Conservation (phyloP, 92 coral and sea anemone species). For the Muricea muricata region DNA sequence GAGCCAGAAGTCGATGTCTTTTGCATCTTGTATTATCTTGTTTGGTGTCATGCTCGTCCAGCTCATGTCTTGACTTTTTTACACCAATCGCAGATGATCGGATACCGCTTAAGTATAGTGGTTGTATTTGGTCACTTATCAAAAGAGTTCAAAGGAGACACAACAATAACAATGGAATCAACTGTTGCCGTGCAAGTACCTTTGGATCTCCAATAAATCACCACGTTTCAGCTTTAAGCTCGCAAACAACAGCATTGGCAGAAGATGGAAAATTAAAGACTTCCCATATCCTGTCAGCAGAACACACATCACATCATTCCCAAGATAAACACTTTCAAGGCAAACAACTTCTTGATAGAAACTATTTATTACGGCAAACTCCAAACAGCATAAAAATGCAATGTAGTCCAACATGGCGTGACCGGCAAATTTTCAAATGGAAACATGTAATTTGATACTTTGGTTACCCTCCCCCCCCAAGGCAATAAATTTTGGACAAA, state of each 20-base stretch:
- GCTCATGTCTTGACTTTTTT: neutral
- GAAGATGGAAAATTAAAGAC: too few relatives aligned
- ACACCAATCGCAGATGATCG: too few relatives aligned
- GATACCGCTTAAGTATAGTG: too few relatives aligned
- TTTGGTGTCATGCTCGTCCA: neutral
- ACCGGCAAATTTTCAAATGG: neutral
- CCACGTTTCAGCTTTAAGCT: slow-evolving; percentile 49
- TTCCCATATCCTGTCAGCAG: too few relatives aligned
- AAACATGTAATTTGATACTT: too few relatives aligned
- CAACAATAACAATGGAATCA: slow-evolving; percentile 4
- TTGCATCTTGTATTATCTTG: too few relatives aligned
- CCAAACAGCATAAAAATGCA: too few relatives aligned
- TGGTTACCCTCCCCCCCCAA: neutral
- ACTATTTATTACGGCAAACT: slow-evolving; percentile 6
- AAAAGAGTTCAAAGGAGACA: slow-evolving; percentile 56
- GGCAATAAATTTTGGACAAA: neutral
- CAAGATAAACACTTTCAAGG: slow-evolving; percentile 31
- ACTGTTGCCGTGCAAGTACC: neutral
- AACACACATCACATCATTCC: too few relatives aligned
- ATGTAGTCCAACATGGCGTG: slow-evolving; percentile 15
- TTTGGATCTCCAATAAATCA: slow-evolving; percentile 54
- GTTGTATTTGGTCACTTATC: slow-evolving; percentile 38
- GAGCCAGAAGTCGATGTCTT: neutral
- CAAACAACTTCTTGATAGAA: slow-evolving; percentile 37
- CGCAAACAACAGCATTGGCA: too few relatives aligned